Evolutionary conservation across 2,888 invertebrate species (phyloP).

Genomic region (Drosophila infuscata): DNA sequence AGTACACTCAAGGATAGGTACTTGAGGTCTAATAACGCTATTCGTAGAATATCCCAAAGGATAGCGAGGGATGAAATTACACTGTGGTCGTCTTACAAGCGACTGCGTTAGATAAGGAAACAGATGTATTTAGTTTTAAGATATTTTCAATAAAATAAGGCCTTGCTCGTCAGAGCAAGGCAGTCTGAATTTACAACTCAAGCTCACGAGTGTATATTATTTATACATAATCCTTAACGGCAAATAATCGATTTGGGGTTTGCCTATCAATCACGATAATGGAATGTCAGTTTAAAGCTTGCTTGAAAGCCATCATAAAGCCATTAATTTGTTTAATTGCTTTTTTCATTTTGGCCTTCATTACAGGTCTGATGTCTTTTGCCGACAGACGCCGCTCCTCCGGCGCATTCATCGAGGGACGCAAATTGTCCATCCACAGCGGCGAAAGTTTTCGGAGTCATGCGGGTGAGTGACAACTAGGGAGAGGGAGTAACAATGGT

Average conservation of each 20-base stretch:
- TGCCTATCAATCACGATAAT: neutral
- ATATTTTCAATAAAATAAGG: no score
- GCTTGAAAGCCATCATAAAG: neutral
- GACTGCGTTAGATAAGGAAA: no score
- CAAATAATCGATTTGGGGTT: neutral
- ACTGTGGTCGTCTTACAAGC: no score
- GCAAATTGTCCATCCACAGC: slow-evolving; percentile 84
- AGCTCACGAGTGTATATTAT: no score
- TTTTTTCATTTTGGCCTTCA: slow-evolving; percentile 7
- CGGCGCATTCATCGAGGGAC: slow-evolving; percentile 84
- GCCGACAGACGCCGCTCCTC: slow-evolving; percentile 85
- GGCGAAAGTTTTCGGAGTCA: slow-evolving; percentile 85
- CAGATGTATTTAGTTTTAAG: no score
- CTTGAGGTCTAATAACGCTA: no score
- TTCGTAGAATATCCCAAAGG: no score
- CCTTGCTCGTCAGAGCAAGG: no score
- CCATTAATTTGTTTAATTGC: slow-evolving; percentile 35
- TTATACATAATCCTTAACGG: no score
- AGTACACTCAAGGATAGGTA: no score
- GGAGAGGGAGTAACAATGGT: neutral
- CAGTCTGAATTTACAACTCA: no score
- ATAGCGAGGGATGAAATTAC: no score
- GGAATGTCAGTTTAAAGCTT: neutral
- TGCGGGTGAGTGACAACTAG: slow-evolving; percentile 77
- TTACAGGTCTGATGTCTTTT: slow-evolving; percentile 84